Conservation (phyloP, 2,888 invertebrate genomes). For the Beris morrisii region DNA sequence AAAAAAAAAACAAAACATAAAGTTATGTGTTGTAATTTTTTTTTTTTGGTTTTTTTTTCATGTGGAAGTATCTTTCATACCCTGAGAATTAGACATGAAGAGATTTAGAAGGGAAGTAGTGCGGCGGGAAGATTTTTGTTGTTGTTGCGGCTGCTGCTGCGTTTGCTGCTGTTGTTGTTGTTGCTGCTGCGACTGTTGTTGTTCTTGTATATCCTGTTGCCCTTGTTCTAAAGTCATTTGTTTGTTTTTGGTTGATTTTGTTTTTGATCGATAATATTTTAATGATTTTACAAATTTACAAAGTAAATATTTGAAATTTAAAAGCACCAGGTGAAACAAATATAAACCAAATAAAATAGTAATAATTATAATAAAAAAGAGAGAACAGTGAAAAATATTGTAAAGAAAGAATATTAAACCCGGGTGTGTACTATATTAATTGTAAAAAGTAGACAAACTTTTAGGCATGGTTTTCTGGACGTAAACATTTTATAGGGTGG, state of each 20-base stretch:
- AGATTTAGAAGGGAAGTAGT: conserved; percentile 93
- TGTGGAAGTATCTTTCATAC: conserved; percentile 58
- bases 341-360: no score
- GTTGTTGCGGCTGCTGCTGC: conserved; percentile 47
- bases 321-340: conserved; percentile 32
- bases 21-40: conserved; percentile 30
- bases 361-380: conserved; percentile 4
- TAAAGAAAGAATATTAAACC: no score
- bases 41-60: conserved; percentile 29
- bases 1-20: conserved; percentile 5
- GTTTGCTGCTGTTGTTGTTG: conserved; percentile 42
- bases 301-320: conserved; percentile 2
- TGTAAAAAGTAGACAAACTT: no score
- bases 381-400: conserved; percentile 19
- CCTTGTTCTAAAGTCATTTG: conserved; percentile 39
- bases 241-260: conserved; percentile 39
- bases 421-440: no score
- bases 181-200: conserved; percentile 44
- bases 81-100: conserved; percentile 94
- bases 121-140: conserved; percentile 79
- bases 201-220: conserved; percentile 35
- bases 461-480: no score
- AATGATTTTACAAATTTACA: conserved; percentile 27
- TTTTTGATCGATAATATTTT: background rate
- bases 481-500: no score